Base-by-base conservation (phyloP, 2,888 invertebrate species). In the Cyaniris semiargus region DNA sequence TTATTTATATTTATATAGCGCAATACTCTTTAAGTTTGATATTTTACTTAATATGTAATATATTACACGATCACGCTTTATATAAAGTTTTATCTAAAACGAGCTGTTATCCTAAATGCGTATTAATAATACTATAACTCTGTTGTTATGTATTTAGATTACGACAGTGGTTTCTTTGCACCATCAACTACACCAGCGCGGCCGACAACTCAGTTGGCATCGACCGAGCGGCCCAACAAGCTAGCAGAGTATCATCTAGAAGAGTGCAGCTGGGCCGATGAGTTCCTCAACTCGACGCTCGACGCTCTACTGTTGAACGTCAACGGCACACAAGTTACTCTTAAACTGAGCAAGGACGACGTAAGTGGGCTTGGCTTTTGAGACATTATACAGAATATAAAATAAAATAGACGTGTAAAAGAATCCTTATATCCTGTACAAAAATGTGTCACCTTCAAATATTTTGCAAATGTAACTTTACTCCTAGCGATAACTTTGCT, bases 181-280 rank as follows among this genome's bases (percentile, higher is more conserved):
- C 44, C 44, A 3, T 53, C 48, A 18, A 5, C 53, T 18, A 53
- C 53, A 53, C 53, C 18, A 53, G 15, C 18, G 53, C 53, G 18
- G 18, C 53, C 53, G 23, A 60, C 66, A 31, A 66, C 66, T 27
- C 27, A 15, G 66, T 2, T 66, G 66, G 0, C 66, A 27, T 5
- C 66, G 0, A 31, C 66, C 5, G 27, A 13, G 27, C 27, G 4
- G 4, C 21, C 15, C 27, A 66, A 31, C 66, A 66, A 31, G 66
- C 13, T 66, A 31, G 27, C 66, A 31, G 66, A 66, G 53, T 90
- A 88, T 80, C 83, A 85, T 75, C 83, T 92, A 74, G 80, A 88
- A 34, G 81, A 81, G n/a, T 92, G 82, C 84, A 77, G 80, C 5
- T 92, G 92, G 92, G 76, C 84, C 18, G 80, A 83, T 71, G 76